These are phyloP conservation scores for Meteorus colon DNA, from an alignment of 2,888 invertebrate species.

Conservation along the genomic window DNA sequence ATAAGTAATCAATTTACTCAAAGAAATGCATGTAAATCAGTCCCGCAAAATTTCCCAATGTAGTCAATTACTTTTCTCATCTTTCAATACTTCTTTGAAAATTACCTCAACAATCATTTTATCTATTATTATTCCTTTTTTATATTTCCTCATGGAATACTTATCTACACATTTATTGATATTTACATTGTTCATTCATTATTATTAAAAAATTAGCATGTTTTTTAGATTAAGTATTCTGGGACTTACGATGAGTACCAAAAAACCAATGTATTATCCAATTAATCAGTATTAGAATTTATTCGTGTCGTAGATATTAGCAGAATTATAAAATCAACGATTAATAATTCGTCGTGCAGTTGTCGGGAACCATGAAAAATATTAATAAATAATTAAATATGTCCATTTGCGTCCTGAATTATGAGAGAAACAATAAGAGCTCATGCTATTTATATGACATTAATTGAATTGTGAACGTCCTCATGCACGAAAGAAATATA, in stretches of 20 bases:
- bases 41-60: not conserved
- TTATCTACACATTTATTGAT: not conserved
- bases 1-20: slow-evolving; percentile 3
- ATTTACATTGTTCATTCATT: not conserved
- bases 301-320: slow-evolving; percentile 32
- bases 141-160: not conserved
- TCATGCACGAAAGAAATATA: slow-evolving; percentile 36
- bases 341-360: slow-evolving; percentile 26
- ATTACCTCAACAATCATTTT: too few species aligned
- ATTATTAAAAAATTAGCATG: not conserved
- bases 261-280: slow-evolving; percentile 5
- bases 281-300: slow-evolving; percentile 40
- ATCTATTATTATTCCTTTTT: not conserved
- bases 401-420: slow-evolving; percentile 12
- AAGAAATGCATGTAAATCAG: not conserved
- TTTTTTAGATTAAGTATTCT: not conserved
- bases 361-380: not conserved
- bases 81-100: not conserved
- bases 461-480: slow-evolving; percentile 28
- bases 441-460: not conserved
- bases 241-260: not conserved
- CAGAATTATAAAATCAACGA: not conserved
- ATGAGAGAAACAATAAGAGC: not conserved
- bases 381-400: not conserved
- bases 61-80: not conserved